Conservation (phyloP, 1,140 invertebrate species). For the Plutomurus gul region DNA sequence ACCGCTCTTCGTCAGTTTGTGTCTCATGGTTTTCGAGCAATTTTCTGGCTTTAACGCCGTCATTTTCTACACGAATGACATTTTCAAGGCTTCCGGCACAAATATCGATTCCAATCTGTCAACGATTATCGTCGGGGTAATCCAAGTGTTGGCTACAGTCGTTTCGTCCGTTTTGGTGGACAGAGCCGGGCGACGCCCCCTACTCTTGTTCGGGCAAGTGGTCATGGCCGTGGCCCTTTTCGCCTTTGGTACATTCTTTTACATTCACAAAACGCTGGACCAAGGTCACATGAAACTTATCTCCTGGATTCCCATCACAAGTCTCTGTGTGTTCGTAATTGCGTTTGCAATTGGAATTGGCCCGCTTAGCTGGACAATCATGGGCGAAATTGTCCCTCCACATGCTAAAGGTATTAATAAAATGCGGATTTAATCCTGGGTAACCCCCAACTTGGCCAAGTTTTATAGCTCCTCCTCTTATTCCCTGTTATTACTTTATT, state of each 20-base stretch:
- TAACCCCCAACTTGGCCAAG: no score
- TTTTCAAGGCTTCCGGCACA: conserved; percentile 70
- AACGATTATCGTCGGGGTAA: conserved; percentile 68
- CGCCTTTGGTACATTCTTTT: conserved; percentile 53
- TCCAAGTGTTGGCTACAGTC: conserved; percentile 69
- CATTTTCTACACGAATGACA: conserved; percentile 77
- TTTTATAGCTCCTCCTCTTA: background rate
- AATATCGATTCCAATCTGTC: conserved; percentile 61
- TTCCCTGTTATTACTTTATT: no score
- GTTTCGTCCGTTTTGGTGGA: conserved; percentile 62
- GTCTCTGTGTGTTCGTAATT: conserved; percentile 63
- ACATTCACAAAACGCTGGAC: conserved; percentile 32
- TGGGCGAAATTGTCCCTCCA: conserved; percentile 78
- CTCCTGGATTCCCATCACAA: conserved; percentile 61
- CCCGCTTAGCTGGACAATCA: conserved; percentile 81
- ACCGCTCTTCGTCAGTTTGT: conserved; percentile 35
- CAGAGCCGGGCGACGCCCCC: conserved; percentile 62
- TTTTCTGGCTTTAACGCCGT: conserved; percentile 78
- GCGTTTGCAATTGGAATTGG: conserved; percentile 70
- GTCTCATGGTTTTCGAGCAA: conserved; percentile 43
- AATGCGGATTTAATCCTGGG: no score
- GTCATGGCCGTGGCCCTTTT: conserved; percentile 53
- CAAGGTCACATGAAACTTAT: conserved; percentile 57
- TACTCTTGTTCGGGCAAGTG: conserved; percentile 61
- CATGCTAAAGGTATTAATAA: conserved; percentile 62